A percentile compares a stretch with the other conserved stretches of the same genome.
phyloP scores from a whole-genome alignment of 2,113 vertebrate genomes.

The Gasterosteus aculeatus region DNA sequence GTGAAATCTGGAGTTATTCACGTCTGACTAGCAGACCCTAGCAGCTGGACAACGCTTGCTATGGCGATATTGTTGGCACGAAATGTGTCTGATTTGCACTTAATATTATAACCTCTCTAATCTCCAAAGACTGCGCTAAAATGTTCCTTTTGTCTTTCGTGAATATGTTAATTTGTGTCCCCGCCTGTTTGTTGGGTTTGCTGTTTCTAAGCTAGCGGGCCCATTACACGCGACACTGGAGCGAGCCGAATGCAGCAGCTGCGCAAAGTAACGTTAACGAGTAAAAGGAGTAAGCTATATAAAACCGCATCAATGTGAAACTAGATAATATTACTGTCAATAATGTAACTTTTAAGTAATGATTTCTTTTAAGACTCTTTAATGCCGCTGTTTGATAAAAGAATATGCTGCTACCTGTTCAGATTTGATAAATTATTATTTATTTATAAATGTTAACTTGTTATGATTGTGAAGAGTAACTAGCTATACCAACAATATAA shows the following conservation, averaged over 20 bases:
- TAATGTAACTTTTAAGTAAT: too few species aligned
- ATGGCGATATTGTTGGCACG: neutral
- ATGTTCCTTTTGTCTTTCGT: neutral
- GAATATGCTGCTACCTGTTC: too few species aligned
- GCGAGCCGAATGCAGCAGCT: conserved; percentile 31
- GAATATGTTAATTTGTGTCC: neutral
- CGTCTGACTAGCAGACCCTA: neutral
- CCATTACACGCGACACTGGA: neutral
- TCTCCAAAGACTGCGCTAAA: neutral
- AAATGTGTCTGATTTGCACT: conserved; percentile 17
- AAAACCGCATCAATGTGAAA: neutral
- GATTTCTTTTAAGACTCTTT: too few species aligned
- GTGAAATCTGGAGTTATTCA: conserved; percentile 24
- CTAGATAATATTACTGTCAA: too few species aligned
- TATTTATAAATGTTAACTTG: too few species aligned
- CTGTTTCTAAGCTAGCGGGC: neutral
- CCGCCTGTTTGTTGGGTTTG: neutral
- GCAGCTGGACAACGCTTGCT: neutral
- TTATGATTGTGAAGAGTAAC: too few species aligned
- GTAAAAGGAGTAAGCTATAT: neutral
- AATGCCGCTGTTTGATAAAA: too few species aligned
- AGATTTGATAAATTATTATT: too few species aligned
- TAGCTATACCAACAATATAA: too few species aligned
- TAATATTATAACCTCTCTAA: conserved; percentile 16
- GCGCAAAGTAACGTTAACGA: neutral